Base-by-base conservation (phyloP, 2,113 vertebrate genomes). In the Otis tarda region DNA sequence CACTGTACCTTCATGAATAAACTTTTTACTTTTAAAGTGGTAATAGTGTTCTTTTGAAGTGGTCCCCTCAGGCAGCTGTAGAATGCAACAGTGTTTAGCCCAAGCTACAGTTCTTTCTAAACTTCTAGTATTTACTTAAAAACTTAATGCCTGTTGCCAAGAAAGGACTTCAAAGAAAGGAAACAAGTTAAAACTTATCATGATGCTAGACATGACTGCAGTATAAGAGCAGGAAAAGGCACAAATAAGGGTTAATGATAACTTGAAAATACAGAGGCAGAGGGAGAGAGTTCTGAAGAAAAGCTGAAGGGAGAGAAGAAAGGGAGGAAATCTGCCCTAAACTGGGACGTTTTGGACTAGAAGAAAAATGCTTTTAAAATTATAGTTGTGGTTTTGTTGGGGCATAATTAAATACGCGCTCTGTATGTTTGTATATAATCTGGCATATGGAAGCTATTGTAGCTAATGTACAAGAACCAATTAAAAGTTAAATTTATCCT, bases 151-250 rank as follows among this genome's bases (percentile, higher is more conserved):
- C 89, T 93, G 74, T 95, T 97, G 97, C 95, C 88, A 96, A 96
- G 90, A 97, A 96, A 94, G 67, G 59, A 97, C 97, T 98, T 98
- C 97, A 98, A 98, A 97, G 97, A 95, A 91, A 93, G 60, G 10
- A 30, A 74, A 64, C 73, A 92, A 95, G 97, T 95, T 79, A 92
- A 95, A 97, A 98, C 96, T 96, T 94, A 95, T 91, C 81, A 83
- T 61, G 82, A 97, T 94, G 94, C 94, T 95, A 94, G 60, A 97
- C 95, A 61, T 96, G 89, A 95, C 93, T 70, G 73, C 20, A 81
- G 60, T 80, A 14, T 63, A 78, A 93, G 77, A 95, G 60, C 60
- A 82, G 75, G 69, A 94, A 97, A 96, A 97, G 74, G 75, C 81
- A 93, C 55, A 94, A 95, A 7, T 28, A 97, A 86, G 84, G 76